Percentiles rank a stretch among this genome's conserved stretches.
Conservation (phyloP, 2,888 invertebrate genomes). For the Zaprionus lineosus region DNA sequence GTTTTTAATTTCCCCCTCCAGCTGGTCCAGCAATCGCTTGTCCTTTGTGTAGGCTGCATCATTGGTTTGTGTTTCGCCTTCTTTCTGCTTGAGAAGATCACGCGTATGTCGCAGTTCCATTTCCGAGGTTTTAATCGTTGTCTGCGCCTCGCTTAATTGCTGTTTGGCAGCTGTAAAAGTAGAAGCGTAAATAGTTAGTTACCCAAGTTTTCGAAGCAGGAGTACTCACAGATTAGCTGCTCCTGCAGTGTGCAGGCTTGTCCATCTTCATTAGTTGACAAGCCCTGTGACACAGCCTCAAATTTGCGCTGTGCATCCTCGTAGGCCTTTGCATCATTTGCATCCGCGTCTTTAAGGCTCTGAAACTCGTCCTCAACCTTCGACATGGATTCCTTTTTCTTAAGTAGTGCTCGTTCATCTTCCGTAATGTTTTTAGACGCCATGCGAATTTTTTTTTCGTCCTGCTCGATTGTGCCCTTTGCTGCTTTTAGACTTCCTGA, state of each 20-base stretch:
- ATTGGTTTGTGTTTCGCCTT: constrained; percentile 87
- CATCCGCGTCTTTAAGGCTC: constrained; percentile 87
- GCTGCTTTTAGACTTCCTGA: constrained; percentile 86
- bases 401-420: constrained; percentile 86
- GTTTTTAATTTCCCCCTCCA: constrained; percentile 85
- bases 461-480: constrained; percentile 87
- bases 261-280: constrained; percentile 90
- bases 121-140: constrained; percentile 89
- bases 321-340: constrained; percentile 87
- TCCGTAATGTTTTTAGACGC: constrained; percentile 87
- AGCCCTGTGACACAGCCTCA: constrained; percentile 92
- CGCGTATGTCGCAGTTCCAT: constrained; percentile 89
- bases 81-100: constrained; percentile 86
- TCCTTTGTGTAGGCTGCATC: constrained; percentile 88
- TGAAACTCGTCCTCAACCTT: constrained; percentile 87
- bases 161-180: constrained; percentile 87
- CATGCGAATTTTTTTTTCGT: constrained; percentile 87
- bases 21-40: constrained; percentile 84
- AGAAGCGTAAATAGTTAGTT: neutral
- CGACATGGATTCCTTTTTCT: constrained; percentile 86
- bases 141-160: constrained; percentile 89
- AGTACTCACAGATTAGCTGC: constrained; percentile 89
- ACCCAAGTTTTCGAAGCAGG: neutral
- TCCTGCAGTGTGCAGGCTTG: constrained; percentile 93
- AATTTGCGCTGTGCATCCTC: constrained; percentile 89